Conservation (phyloP, 1,140 invertebrate species). For the Hylyphantes graminicola region DNA sequence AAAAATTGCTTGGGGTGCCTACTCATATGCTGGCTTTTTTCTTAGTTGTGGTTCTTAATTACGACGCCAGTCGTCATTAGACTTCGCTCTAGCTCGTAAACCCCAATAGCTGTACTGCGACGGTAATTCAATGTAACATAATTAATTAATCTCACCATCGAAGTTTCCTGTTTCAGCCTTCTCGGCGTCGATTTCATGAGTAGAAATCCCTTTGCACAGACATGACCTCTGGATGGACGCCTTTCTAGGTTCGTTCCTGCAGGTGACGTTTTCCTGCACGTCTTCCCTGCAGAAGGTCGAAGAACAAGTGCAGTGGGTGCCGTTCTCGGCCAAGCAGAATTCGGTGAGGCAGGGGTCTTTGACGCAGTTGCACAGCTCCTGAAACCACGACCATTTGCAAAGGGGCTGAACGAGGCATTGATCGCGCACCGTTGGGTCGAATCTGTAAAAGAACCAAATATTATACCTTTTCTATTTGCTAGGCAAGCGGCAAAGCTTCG, state of each 20-base stretch:
- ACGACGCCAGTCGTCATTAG: too few relatives aligned
- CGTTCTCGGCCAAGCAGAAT: slow-evolving; percentile 22
- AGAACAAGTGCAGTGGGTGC: slow-evolving; percentile 12
- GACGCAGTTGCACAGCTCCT: slow-evolving; percentile 11
- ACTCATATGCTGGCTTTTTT: too few relatives aligned
- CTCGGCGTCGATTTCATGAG: background rate
- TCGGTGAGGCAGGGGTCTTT: slow-evolving; percentile 25
- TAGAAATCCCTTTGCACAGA: background rate
- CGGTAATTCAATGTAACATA: too few relatives aligned
- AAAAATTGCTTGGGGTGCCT: too few relatives aligned
- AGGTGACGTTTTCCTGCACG: background rate
- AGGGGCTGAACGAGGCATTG: slow-evolving; percentile 18
- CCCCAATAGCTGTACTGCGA: too few relatives aligned
- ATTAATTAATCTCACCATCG: background rate
- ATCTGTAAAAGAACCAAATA: background rate
- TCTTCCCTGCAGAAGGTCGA: background rate
- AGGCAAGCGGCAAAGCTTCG: too few relatives aligned
- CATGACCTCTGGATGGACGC: background rate
- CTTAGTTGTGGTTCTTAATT: too few relatives aligned
- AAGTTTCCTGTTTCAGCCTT: background rate
- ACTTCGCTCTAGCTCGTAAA: too few relatives aligned
- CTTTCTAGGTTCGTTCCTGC: background rate
- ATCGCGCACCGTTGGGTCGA: background rate
- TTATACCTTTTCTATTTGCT: too few relatives aligned
- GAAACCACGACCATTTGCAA: slow-evolving; percentile 52